Conservation (phyloP, 2,113 vertebrate genomes). For the Axis porcinus region DNA sequence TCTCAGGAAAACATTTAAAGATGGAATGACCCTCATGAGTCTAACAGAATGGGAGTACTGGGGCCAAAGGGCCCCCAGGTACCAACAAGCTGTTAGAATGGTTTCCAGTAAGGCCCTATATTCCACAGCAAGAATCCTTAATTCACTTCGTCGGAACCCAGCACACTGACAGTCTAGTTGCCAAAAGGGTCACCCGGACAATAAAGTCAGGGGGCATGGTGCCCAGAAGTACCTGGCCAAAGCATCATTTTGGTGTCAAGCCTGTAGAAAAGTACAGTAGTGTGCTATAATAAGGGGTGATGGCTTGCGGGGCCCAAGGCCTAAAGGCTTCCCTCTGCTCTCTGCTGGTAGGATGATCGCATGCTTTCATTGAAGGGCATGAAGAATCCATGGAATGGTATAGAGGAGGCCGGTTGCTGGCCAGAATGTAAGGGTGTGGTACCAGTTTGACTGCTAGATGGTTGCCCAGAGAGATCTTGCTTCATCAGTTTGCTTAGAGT, state of each 20-base stretch:
- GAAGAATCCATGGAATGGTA: not conserved
- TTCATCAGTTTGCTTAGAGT: not conserved
- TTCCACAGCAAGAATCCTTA: not conserved
- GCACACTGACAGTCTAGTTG: not conserved
- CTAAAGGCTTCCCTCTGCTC: not conserved
- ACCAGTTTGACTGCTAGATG: not conserved
- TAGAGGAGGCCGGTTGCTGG: not conserved
- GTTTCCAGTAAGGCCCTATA: not conserved
- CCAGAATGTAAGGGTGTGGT: not conserved
- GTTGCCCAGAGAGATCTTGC: not conserved
- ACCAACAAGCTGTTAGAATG: not conserved
- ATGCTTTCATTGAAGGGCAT: not conserved
- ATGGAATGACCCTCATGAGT: not conserved
- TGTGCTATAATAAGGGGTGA: not conserved
- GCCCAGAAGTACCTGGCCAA: not conserved
- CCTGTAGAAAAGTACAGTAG: not conserved
- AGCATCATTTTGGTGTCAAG: not conserved
- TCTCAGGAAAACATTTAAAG: not conserved
- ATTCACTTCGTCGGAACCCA: not conserved
- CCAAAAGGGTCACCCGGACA: not conserved
- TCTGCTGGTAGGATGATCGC: too few species aligned
- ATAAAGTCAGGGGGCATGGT: not conserved
- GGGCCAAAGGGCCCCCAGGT: not conserved
- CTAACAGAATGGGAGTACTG: not conserved
- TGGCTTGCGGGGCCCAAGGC: not conserved